Base-by-base conservation (phyloP, 1,140 invertebrate genomes). In the Drosophila repletoides region DNA sequence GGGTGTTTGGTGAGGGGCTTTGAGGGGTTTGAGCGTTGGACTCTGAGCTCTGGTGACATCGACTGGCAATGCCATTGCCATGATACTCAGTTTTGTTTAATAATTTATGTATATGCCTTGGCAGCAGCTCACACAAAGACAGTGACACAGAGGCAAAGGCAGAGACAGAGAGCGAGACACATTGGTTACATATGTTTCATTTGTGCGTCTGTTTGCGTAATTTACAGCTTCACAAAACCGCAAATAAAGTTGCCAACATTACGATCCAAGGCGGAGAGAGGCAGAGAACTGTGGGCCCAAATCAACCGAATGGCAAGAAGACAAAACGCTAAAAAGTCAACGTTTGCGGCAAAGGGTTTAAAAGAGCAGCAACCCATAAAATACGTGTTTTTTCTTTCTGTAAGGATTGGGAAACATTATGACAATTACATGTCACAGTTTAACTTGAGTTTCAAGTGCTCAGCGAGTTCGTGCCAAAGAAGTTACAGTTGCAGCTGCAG, bases 241-340 rank as follows among this genome's bases (percentile, higher is more conserved):
- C 77, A 83, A 83, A 83, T 83, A 83, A 83, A 83, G 64, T 77
- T 83, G 80, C 73, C 74, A 77, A 83, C 77, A 75, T 75, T 79
- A 79, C 68, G 76, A 77, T 56, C 40, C 48, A 60, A 12, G 9
- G 24, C n/a, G 31, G n/a, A 21, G 31, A 19, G 28, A 2, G 7
- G 6, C 14, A 14, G 19, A 60, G 15, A 15, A 43, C 2, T 19
- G 10, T 26, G 34, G 14, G 4, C 9, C 3, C 15, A 5, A 70
- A 73, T 74, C 61, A 80, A 75, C 64, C 56, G 51, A 76, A 67
- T 28, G 53, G 19, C 29, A 21, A 65, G 68, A 83, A 81, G 77
- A 81, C 77, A 81, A 83, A 81, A 83, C 79, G 77, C 69, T 81
- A 65, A 77, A 83, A 83, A 81, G 77, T 81, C 76, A 81, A 81